Conservation (phyloP, 1,140 invertebrate genomes). For the Pseudomyrmex concolor region DNA sequence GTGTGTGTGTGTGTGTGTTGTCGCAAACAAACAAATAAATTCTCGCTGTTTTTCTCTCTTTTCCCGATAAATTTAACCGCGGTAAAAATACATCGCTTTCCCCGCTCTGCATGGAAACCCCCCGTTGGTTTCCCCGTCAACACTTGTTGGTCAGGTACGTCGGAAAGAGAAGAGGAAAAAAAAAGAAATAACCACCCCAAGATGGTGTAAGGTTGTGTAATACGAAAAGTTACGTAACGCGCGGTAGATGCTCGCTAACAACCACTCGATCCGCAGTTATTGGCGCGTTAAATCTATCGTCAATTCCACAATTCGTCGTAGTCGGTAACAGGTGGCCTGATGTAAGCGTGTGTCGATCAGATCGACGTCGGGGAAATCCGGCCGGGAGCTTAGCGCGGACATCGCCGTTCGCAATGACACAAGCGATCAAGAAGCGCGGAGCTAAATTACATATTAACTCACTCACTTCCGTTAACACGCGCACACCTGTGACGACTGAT, state of each 20-base stretch:
- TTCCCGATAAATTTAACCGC: conserved; percentile 42
- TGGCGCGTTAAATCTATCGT: background rate
- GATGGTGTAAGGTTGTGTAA: too few species aligned
- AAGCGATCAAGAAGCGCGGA: background rate
- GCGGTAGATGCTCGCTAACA: background rate
- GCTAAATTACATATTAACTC: background rate
- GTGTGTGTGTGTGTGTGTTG: background rate
- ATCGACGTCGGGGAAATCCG: conserved; percentile 22
- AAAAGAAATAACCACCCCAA: too few species aligned
- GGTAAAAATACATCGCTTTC: conserved; percentile 38
- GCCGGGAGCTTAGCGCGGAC: background rate
- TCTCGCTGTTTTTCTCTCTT: conserved; percentile 29
- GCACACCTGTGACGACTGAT: too few species aligned
- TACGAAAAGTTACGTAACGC: background rate
- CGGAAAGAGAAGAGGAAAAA: too few species aligned
- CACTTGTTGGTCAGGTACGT: background rate
- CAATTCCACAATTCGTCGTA: conserved; percentile 10
- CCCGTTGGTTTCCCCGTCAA: conserved; percentile 9
- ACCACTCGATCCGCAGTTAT: conserved; percentile 2
- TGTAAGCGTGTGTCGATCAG: conserved; percentile 23
- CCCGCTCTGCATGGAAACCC: too few species aligned
- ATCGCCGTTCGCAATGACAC: background rate
- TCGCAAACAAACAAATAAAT: conserved; percentile 60
- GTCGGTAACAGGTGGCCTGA: conserved; percentile 45
- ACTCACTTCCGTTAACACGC: background rate